phyloP scores from a whole-genome alignment of 2,888 invertebrate genomes.

The Melieria omissa region DNA sequence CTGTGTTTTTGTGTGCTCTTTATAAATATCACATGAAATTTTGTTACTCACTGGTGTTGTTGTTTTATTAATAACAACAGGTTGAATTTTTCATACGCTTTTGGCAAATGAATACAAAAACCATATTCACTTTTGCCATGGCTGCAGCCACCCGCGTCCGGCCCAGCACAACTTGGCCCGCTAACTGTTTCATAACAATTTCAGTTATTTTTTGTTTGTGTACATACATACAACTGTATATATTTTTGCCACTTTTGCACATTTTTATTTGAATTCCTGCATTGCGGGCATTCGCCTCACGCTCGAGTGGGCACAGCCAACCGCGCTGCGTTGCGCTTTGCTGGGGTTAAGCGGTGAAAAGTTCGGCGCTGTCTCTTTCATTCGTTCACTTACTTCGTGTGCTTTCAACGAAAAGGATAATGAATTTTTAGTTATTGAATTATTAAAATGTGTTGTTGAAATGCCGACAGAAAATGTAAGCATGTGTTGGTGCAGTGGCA shows the following conservation, averaged over 20 bases:
- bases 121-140: background rate
- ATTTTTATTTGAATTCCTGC: background rate
- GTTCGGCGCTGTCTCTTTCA: background rate
- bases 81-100: constrained; percentile 5
- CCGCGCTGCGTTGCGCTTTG: background rate
- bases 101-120: background rate
- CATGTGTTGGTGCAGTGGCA: background rate
- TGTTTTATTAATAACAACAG: background rate
- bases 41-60: background rate
- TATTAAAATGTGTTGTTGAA: constrained; percentile 52
- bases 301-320: constrained; percentile 15
- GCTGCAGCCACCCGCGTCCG: background rate
- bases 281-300: constrained; percentile 8
- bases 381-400: background rate
- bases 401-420: constrained; percentile 47
- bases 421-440: constrained; percentile 58
- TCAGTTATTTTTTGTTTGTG: too few relatives aligned
- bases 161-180: too few relatives aligned
- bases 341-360: background rate
- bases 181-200: too few relatives aligned
- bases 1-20: background rate
- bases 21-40: background rate
- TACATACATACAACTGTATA: too few relatives aligned
- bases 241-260: background rate
- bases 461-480: constrained; percentile 22